Conservation (phyloP, 2,113 vertebrate genomes). For the Tetrax tetrax region DNA sequence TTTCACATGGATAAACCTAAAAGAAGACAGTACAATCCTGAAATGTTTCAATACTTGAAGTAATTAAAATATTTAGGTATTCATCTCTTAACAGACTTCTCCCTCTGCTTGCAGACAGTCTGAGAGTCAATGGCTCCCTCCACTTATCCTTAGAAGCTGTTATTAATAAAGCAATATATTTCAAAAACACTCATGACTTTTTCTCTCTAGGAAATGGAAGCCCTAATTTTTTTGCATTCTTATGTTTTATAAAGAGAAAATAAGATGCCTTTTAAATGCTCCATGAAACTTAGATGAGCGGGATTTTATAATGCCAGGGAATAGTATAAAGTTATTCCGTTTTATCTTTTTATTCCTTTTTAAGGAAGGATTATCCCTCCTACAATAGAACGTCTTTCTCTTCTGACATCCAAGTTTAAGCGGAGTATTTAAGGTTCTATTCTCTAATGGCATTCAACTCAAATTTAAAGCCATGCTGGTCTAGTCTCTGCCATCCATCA, state of each 20-base stretch:
- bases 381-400: not conserved
- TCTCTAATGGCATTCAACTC: not conserved
- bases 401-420: not conserved
- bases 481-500: not conserved
- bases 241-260: not conserved
- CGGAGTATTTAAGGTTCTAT: not conserved
- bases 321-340: not conserved
- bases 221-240: not conserved
- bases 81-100: not conserved
- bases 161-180: conserved; percentile 5
- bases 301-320: not conserved
- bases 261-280: not conserved
- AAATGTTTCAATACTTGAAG: not conserved
- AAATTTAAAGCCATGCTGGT: not conserved
- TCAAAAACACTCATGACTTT: not conserved
- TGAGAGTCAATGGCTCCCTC: not conserved
- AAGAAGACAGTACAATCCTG: not conserved
- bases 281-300: not conserved
- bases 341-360: not conserved
- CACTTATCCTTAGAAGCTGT: not conserved
- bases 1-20: not conserved
- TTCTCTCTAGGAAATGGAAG: not conserved
- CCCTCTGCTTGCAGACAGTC: not conserved
- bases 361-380: not conserved
- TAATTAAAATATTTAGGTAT: not conserved